Conservation (phyloP, 1,140 invertebrate species). For the Augochlora pura region DNA sequence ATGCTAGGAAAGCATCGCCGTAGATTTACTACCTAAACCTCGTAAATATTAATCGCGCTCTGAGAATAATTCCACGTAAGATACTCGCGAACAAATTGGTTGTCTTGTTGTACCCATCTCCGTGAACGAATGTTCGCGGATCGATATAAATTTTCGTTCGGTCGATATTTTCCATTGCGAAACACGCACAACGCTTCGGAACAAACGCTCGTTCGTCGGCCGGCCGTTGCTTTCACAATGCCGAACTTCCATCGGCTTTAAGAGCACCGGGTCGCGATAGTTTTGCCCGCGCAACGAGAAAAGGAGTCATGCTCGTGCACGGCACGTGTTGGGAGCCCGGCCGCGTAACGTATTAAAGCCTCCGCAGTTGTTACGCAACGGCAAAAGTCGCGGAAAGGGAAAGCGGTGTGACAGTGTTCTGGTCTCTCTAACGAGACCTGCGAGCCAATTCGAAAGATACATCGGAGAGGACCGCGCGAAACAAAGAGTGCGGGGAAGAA, state of each 20-base stretch:
- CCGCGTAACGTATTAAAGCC: slow-evolving; percentile 34
- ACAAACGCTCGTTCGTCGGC: neutral
- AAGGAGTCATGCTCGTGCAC: slow-evolving; percentile 30
- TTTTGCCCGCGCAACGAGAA: neutral
- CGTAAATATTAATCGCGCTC: no score
- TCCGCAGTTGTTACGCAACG: slow-evolving; percentile 53
- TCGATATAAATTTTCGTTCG: no score
- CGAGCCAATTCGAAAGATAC: slow-evolving; percentile 43
- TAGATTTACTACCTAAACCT: no score
- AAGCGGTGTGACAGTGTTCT: slow-evolving; percentile 55
- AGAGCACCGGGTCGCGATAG: neutral
- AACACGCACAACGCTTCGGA: neutral
- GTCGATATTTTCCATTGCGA: neutral
- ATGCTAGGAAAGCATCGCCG: no score
- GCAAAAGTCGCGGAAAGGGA: slow-evolving; percentile 67
- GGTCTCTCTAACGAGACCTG: slow-evolving; percentile 42
- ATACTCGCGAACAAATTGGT: no score
- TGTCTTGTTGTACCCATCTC: no score
- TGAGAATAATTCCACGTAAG: no score
- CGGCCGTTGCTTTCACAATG: neutral
- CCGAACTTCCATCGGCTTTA: neutral
- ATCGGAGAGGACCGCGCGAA: neutral
- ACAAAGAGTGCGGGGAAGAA: neutral
- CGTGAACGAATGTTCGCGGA: no score
- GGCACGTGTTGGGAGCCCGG: slow-evolving; percentile 42